Evolutionary conservation across 2,797 vertebrate genomes (phyloP).

Genomic region (Onychomys leucogaster): DNA sequence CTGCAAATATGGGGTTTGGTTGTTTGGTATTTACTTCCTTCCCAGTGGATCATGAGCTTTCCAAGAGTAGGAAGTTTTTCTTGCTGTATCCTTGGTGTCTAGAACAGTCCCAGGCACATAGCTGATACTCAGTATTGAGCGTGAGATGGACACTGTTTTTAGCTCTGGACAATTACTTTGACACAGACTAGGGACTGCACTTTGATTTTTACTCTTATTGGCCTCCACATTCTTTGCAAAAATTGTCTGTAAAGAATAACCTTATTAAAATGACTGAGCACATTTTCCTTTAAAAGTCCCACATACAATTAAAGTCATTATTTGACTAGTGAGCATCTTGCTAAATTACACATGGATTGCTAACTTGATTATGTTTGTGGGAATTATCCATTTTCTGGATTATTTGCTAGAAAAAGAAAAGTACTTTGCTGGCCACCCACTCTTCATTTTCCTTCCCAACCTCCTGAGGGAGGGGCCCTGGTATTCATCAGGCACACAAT

Average conservation of each 20-base stretch:
- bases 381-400: constrained; percentile 75
- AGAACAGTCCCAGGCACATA: background rate
- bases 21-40: constrained; percentile 18
- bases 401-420: constrained; percentile 76
- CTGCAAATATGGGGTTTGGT: constrained; percentile 31
- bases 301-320: constrained; percentile 69
- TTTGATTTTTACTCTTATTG: constrained; percentile 55
- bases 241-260: constrained; percentile 61
- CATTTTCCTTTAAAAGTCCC: constrained; percentile 66
- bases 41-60: background rate
- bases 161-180: background rate
- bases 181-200: constrained; percentile 55
- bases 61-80: background rate
- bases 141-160: background rate
- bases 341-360: constrained; percentile 72
- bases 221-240: constrained; percentile 64
- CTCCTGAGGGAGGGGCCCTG: constrained; percentile 56
- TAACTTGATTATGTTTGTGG: constrained; percentile 78
- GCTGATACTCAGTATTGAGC: background rate
- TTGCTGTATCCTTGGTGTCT: background rate
- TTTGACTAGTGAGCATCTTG: constrained; percentile 67
- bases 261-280: constrained; percentile 69
- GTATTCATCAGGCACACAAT: constrained; percentile 58
- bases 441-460: constrained; percentile 59
- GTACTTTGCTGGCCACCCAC: constrained; percentile 66